Evolutionary conservation across 1,140 invertebrate genomes (phyloP).

Genomic region (Pseudachorutes palmiensis): DNA sequence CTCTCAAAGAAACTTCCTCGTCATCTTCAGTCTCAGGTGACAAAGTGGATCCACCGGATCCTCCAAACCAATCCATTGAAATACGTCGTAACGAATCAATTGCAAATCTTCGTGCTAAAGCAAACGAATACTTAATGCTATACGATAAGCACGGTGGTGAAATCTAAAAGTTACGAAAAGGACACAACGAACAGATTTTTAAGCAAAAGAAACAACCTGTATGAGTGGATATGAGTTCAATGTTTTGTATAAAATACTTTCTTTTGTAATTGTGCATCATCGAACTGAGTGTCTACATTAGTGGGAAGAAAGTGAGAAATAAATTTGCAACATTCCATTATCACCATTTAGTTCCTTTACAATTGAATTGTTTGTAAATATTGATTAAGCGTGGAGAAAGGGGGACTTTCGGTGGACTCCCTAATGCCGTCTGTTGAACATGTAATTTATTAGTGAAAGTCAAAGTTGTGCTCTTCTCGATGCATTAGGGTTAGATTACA

Average conservation of each 20-base stretch:
- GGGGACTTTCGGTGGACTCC: not conserved
- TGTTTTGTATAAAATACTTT: not conserved
- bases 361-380: not conserved
- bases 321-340: not conserved
- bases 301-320: not conserved
- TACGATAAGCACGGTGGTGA: slow-evolving; percentile 1
- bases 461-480: too few species aligned
- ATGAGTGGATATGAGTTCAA: not conserved
- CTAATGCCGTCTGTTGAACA: not conserved
- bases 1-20: slow-evolving; percentile 8
- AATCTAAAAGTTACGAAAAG: not conserved
- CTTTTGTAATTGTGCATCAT: not conserved
- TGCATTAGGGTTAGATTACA: not conserved
- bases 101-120: slow-evolving; percentile 9
- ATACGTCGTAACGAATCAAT: slow-evolving; percentile 1
- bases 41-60: not conserved
- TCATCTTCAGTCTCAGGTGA: not conserved
- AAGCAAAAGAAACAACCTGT: not conserved
- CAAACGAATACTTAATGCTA: slow-evolving; percentile 1
- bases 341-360: not conserved
- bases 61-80: not conserved
- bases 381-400: not conserved
- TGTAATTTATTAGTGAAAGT: not conserved
- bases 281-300: not conserved
- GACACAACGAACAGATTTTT: not conserved